Evolutionary conservation across 2,797 vertebrate genomes (phyloP).

Genomic region (Cossypha heuglini): DNA sequence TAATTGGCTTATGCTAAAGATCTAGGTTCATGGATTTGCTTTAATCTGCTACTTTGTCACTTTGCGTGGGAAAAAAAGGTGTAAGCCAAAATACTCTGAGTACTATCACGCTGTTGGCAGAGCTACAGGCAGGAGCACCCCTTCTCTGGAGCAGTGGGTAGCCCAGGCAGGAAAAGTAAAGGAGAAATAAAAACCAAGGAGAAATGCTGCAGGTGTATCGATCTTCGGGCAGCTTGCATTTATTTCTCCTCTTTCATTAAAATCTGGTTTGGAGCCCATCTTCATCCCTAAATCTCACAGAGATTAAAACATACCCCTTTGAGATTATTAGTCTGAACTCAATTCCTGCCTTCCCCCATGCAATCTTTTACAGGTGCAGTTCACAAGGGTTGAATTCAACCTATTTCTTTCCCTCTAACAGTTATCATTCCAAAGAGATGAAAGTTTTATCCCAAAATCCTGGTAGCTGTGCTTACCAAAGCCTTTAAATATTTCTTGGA

Average conservation of each 20-base stretch:
- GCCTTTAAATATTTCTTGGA: slow-evolving; percentile 72
- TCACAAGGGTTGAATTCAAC: background rate
- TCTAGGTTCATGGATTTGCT: slow-evolving; percentile 53
- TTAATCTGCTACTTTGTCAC: slow-evolving; percentile 61
- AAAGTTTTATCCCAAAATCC: background rate
- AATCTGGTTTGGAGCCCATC: background rate
- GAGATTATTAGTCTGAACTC: background rate
- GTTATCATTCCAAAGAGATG: background rate
- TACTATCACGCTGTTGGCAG: slow-evolving; percentile 52
- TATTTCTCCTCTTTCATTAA: background rate
- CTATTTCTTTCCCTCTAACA: background rate
- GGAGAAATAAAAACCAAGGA: background rate
- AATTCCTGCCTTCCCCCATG: background rate
- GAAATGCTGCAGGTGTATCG: background rate
- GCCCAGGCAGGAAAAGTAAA: background rate
- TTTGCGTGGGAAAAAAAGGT: slow-evolving; percentile 61
- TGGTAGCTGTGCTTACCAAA: slow-evolving; percentile 74
- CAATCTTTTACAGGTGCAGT: background rate
- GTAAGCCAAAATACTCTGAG: slow-evolving; percentile 64
- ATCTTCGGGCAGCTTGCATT: background rate
- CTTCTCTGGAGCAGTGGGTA: background rate
- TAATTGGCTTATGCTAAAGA: slow-evolving; percentile 51
- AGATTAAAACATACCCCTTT: background rate
- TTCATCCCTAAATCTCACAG: background rate
- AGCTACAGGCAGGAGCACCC: slow-evolving; percentile 34